Evolutionary conservation across 92 coral and sea anemone species (phyloP), one percentile per base, ranked within the genome.

Genomic region (Paramuricea clavata): DNA sequence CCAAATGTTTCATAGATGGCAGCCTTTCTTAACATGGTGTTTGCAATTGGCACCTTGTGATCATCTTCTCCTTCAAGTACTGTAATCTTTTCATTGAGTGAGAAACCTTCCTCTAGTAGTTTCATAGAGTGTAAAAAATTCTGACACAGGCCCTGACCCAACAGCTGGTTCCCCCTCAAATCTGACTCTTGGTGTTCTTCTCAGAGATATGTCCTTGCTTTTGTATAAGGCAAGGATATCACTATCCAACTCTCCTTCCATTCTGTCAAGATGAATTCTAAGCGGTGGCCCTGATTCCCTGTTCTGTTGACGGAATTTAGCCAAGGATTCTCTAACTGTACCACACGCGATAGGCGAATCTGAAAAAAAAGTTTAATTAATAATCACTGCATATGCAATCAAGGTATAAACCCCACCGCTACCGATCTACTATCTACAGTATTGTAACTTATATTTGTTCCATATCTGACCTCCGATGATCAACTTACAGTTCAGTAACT

Each of bases 31-130:
- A 69, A 69, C 76, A 69, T 30, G n/a, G 76, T 34, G 47, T 69
- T 69, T 11, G 76, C 44, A 27, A 69, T 19, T 69, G 76, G 76
- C 44, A 69, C 49, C 76, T 69, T 69, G 76, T 69, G 76, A 32
- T 69, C 76, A 5, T 15, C 44, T 34, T 69, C 44, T 30, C 76
- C 76, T 34, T 69, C 47, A 34, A 69, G 22, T 5, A 69, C 47
- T 31, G 49, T 69, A 1, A 69, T 15, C 47, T 69, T 69, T 34
- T 69, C 44, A 69, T 32, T 19, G 5, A 69, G 19, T 30, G 43
- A 12, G 47, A 69, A 30, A 17, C 49, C 76, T 30, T 69, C 76
- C 43, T 69, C 44, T 8, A 69, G n/a, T 15, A 69, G 76, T 25
- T 3, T 34, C 44, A 69, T 69, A 31, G 47, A 31, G 43, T 12